Conservation (phyloP, 2,888 invertebrate genomes). For the Linnaemya vulpina region DNA sequence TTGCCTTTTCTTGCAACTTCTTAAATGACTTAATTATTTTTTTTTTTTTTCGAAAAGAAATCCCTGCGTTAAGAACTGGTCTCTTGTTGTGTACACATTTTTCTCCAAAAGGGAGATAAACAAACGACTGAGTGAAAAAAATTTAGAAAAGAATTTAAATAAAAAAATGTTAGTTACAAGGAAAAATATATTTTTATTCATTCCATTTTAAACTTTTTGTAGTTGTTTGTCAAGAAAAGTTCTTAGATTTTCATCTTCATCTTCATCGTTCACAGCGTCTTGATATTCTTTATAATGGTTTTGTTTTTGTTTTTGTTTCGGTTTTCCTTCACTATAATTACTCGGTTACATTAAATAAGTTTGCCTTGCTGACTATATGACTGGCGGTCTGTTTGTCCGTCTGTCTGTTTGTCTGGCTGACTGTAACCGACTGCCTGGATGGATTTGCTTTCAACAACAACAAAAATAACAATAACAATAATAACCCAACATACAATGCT, state of each 20-base stretch:
- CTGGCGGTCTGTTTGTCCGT: neutral
- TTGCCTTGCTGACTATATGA: neutral
- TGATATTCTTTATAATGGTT: constrained; percentile 46
- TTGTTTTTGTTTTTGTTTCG: constrained; percentile 57
- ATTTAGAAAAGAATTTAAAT: constrained; percentile 6
- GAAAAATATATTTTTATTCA: constrained; percentile 36
- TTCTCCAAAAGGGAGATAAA: constrained; percentile 26
- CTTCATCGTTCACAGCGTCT: constrained; percentile 46
- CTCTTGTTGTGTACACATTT: constrained; percentile 36
- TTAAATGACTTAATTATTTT: constrained; percentile 65
- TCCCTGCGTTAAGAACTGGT: constrained; percentile 44
- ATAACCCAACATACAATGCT: constrained; percentile 71
- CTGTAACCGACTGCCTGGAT: constrained; percentile 63
- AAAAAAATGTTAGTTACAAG: constrained; percentile 19
- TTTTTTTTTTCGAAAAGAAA: constrained; percentile 32
- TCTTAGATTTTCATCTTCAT: constrained; percentile 50
- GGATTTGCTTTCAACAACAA: constrained; percentile 75
- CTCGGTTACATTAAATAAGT: constrained; percentile 57
- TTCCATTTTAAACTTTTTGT: constrained; percentile 31
- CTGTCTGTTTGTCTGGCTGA: constrained; percentile 31
- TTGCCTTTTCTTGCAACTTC: constrained; percentile 39
- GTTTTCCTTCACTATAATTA: constrained; percentile 58
- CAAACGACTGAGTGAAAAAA: constrained; percentile 13
- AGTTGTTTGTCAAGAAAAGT: constrained; percentile 27
- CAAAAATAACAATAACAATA: constrained; percentile 46